These are phyloP conservation scores for Pseudobourletiella spinata DNA, from an alignment of 1,140 invertebrate genomes.

Conservation along the genomic window DNA sequence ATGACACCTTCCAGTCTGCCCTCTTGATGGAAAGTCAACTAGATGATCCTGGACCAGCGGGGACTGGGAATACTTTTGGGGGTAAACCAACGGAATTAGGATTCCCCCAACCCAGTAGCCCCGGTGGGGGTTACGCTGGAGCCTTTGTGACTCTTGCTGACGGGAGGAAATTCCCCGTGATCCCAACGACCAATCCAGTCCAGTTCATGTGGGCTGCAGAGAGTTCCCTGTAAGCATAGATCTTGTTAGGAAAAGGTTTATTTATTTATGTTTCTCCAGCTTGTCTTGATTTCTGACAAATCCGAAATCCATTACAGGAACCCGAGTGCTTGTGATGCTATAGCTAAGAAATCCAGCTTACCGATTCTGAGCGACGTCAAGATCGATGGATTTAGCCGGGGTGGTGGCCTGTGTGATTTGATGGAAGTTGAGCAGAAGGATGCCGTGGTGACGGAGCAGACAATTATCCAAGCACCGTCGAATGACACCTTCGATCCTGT, in stretches of 20 bases:
- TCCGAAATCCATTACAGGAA: neutral
- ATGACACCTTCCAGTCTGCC: neutral
- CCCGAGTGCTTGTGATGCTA: neutral
- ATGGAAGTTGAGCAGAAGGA: too few species aligned
- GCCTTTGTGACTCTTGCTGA: neutral
- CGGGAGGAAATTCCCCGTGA: slow-evolving; percentile 1
- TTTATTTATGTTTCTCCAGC: neutral
- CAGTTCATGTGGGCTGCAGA: neutral
- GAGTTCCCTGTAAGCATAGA: neutral
- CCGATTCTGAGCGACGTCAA: neutral
- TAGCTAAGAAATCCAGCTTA: neutral
- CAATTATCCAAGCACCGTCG: too few species aligned
- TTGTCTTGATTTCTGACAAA: neutral
- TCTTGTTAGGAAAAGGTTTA: too few species aligned
- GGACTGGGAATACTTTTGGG: neutral
- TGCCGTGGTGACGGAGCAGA: too few species aligned
- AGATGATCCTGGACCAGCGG: neutral
- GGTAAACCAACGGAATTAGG: neutral
- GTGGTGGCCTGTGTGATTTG: too few species aligned
- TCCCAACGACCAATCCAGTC: neutral
- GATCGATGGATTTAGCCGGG: too few species aligned
- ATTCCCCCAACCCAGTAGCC: neutral
- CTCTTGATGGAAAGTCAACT: neutral
- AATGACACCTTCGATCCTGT: too few species aligned
- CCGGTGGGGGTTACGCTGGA: neutral